Base-by-base conservation (phyloP, 2,888 invertebrate species). In the Pollenia angustigena region DNA sequence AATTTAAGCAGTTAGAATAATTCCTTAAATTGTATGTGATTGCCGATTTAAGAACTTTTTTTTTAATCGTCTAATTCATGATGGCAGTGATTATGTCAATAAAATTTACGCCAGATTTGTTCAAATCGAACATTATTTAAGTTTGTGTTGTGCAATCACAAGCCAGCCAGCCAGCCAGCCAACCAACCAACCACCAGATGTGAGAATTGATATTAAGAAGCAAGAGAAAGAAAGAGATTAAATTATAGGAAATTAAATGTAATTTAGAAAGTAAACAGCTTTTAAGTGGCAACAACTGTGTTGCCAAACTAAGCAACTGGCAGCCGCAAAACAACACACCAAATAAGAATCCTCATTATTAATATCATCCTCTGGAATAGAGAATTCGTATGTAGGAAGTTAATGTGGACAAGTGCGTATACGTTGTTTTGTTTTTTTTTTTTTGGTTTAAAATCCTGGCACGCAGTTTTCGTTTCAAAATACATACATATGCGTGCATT, bases 81-180 rank as follows among this genome's bases (percentile, higher is more conserved):
- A 85, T 85, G 82, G 40, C 78, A 78, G 79, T 66, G 85, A 85
- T 85, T 85, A 85, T 85, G 85, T 82, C 85, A 82, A 85, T 85
- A 85, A 82, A 85, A 85, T 81, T 79, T 85, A 85, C 76, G 56
- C 72, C 6, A 79, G 74, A 82, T 68, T 85, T 72, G 40, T 74
- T n/a, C 12, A 66, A 79, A 85, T 78, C 72, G 60, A 74, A 84
- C 68, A 71, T 71, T 64, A 71, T 64, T 68, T 44, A n/a, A 40
- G 40, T 14, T 42, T 50, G 0, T 23, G 50, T n/a, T 54, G 18
- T 11, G n/a, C 3, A 42, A 3, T 16, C 18, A 14, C 12, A 6
- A 4, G 52, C 18, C 52, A 60, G 16, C 11, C 80, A 4, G 52
- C 18, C 52, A 60, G 16, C 11, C 80, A 79, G 8, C 16, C 71